phyloP scores from a whole-genome alignment of 2,113 vertebrate genomes.

The Labrus mixtus region DNA sequence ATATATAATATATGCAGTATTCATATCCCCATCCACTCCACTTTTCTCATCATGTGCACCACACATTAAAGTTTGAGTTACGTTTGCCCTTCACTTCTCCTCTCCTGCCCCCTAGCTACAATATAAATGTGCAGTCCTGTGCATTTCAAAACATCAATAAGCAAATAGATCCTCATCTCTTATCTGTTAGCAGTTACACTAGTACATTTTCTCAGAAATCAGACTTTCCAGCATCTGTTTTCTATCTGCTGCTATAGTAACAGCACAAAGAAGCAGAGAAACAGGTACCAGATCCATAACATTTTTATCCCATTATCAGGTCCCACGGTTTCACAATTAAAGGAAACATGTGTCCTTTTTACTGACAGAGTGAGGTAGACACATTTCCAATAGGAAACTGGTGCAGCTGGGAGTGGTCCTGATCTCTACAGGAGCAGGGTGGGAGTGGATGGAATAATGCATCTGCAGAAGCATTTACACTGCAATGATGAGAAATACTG shows the following conservation, averaged over 20 bases:
- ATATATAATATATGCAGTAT: too few species aligned
- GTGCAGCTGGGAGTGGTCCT: constrained; percentile 17
- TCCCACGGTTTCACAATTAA: constrained; percentile 29
- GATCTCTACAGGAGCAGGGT: constrained; percentile 20
- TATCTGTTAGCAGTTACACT: constrained; percentile 18
- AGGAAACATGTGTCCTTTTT: constrained; percentile 40
- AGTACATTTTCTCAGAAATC: constrained; percentile 48
- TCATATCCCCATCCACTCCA: too few species aligned
- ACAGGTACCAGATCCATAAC: constrained; percentile 30
- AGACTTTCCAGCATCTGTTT: constrained; percentile 64
- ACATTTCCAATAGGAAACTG: constrained; percentile 25
- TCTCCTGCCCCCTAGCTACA: too few species aligned
- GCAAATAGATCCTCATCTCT: neutral
- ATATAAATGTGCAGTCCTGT: too few species aligned
- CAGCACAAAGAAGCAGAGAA: constrained; percentile 53
- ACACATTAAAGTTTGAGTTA: too few species aligned
- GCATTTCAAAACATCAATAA: neutral
- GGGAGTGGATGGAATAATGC: constrained; percentile 9
- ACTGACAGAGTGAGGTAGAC: constrained; percentile 19
- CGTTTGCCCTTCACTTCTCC: too few species aligned
- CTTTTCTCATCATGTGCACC: too few species aligned
- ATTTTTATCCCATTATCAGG: constrained; percentile 47
- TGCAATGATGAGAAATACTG: constrained; percentile 10
- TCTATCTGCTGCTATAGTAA: constrained; percentile 67
- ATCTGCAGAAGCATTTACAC: constrained; percentile 31